phyloP scores from a whole-genome alignment of 2,797 vertebrate species.

The Hyperoplus immaculatus region DNA sequence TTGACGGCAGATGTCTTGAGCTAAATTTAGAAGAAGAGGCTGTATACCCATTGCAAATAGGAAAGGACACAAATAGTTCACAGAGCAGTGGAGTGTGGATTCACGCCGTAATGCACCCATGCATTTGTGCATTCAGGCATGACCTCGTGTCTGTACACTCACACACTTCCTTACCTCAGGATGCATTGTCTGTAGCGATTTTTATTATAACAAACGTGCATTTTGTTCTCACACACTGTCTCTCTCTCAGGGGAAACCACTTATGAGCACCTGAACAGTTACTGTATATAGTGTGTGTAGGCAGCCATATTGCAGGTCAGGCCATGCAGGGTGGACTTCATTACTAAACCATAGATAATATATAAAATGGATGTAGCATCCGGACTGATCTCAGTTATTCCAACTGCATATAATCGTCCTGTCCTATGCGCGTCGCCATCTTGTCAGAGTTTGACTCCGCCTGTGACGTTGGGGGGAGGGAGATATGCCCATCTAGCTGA shows the following conservation, averaged over 20 bases:
- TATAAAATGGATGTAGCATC: too few relatives aligned
- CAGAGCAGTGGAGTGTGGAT: slow-evolving; percentile 12
- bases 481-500: too few relatives aligned
- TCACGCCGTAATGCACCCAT: slow-evolving; percentile 50
- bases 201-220: slow-evolving; percentile 45
- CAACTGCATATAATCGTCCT: too few relatives aligned
- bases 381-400: too few relatives aligned
- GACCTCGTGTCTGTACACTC: slow-evolving; percentile 15
- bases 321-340: slow-evolving; percentile 15
- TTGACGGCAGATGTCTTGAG: slow-evolving; percentile 48
- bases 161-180: slow-evolving; percentile 43
- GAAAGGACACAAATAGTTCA: slow-evolving; percentile 44
- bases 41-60: slow-evolving; percentile 40
- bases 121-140: slow-evolving; percentile 28
- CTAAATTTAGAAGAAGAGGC: slow-evolving; percentile 57
- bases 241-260: slow-evolving; percentile 29
- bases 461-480: too few relatives aligned
- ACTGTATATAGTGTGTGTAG: slow-evolving; percentile 1
- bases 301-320: slow-evolving; percentile 25
- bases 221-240: slow-evolving; percentile 16
- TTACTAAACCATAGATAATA: not conserved
- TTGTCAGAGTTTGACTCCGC: too few relatives aligned
- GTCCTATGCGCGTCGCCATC: too few relatives aligned
- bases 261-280: slow-evolving; percentile 42
- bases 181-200: slow-evolving; percentile 54